Evolutionary conservation across 2,888 invertebrate genomes (phyloP).

Genomic region (Philhelius pedissequus): DNA sequence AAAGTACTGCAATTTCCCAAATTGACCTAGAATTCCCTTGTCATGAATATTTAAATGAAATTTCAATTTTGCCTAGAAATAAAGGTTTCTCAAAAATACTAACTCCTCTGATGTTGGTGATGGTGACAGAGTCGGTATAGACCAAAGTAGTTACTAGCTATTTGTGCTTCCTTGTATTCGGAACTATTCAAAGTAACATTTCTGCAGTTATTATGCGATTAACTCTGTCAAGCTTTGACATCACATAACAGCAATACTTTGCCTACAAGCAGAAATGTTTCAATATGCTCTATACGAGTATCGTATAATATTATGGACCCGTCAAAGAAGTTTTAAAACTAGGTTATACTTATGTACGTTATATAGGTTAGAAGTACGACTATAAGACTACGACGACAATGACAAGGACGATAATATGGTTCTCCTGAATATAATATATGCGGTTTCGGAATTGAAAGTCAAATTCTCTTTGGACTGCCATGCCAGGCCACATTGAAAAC

Average conservation of each 20-base stretch:
- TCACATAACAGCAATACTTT: conserved; percentile 26
- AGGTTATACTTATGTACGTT: no score
- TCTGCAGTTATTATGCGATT: conserved; percentile 56
- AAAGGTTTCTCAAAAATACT: neutral
- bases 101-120: neutral
- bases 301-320: neutral
- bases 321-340: neutral
- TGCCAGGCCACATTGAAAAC: conserved; percentile 12
- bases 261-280: neutral
- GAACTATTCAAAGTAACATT: conserved; percentile 33
- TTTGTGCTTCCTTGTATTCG: neutral
- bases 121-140: neutral
- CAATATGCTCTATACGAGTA: neutral
- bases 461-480: conserved; percentile 8
- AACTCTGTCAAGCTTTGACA: conserved; percentile 53
- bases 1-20: conserved; percentile 12
- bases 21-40: conserved; percentile 19
- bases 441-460: conserved; percentile 21
- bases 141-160: neutral
- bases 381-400: neutral
- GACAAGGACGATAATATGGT: neutral
- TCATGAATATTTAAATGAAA: conserved; percentile 54
- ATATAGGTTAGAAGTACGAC: no score
- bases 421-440: neutral
- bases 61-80: conserved; percentile 13